Percentiles rank a stretch among this genome's conserved stretches.
Conservation (phyloP, 2,113 vertebrate genomes). For the Cyprinodon variegatus region DNA sequence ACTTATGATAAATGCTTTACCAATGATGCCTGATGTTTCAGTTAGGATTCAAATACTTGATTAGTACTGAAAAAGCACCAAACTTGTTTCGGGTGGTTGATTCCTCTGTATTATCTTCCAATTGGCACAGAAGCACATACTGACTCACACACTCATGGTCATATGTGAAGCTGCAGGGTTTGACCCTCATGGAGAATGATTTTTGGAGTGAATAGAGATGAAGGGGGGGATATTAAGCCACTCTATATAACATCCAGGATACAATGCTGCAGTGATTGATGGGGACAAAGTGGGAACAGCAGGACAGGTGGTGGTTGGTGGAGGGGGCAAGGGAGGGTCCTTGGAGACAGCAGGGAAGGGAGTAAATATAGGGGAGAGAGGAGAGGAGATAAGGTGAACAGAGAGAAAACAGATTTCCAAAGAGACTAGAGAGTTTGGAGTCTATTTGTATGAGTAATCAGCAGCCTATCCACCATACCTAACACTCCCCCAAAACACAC, state of each 20-base stretch:
- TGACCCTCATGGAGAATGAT: conserved; percentile 92
- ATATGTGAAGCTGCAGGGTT: conserved; percentile 67
- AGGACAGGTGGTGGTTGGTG: conserved; percentile 79
- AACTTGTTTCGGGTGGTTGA: neutral
- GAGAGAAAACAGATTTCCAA: conserved; percentile 87
- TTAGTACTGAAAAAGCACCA: neutral
- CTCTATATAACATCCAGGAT: conserved; percentile 98
- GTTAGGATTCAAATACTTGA: too few species aligned
- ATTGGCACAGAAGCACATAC: neutral
- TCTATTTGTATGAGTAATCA: conserved; percentile 99
- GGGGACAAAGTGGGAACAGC: conserved; percentile 99
- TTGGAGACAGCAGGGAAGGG: conserved; percentile 87
- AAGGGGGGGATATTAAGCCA: conserved; percentile 99
- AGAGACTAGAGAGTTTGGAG: conserved; percentile 90
- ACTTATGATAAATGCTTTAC: too few species aligned
- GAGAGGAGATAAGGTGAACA: conserved; percentile 47
- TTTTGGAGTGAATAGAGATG: conserved; percentile 97
- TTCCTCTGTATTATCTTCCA: neutral
- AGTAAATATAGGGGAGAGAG: conserved; percentile 75
- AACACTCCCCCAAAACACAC: conserved; percentile 33
- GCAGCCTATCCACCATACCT: conserved; percentile 71
- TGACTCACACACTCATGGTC: conserved; percentile 25
- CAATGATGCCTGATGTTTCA: too few species aligned
- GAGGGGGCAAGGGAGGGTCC: conserved; percentile 76
- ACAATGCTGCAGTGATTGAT: conserved; percentile 97